Conservation (phyloP, 2,797 vertebrate species). For the Rallus crepitans region DNA sequence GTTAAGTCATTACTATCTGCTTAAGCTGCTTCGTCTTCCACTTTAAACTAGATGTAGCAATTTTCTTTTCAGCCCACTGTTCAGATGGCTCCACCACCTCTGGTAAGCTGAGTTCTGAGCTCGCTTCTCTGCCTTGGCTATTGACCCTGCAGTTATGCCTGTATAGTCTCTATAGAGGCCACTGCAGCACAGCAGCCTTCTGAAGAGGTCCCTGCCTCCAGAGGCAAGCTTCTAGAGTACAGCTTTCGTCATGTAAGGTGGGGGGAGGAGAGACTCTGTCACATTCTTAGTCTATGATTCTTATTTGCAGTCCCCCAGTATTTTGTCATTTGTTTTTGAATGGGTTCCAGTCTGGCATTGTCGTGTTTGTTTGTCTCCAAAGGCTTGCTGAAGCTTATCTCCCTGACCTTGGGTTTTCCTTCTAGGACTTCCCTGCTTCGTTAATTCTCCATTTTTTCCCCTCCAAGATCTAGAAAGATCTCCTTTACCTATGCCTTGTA, state of each 20-base stretch:
- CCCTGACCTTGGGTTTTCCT: background rate
- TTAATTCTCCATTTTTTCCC: background rate
- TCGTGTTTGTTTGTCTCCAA: background rate
- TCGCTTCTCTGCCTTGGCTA: fast-evolving
- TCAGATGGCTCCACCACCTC: background rate
- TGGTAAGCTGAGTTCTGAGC: background rate
- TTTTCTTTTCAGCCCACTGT: background rate
- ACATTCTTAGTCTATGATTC: background rate
- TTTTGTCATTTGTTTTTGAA: background rate
- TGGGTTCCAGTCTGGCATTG: background rate
- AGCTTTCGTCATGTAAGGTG: background rate
- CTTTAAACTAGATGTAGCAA: background rate
- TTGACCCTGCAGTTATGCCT: background rate
- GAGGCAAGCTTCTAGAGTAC: background rate
- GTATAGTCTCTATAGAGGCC: too few relatives aligned
- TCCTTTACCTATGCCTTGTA: background rate
- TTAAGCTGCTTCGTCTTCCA: background rate
- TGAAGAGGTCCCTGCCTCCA: background rate
- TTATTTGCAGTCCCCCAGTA: background rate
- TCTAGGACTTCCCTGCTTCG: background rate
- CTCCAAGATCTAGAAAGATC: background rate
- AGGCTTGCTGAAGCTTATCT: background rate
- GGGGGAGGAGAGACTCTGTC: background rate
- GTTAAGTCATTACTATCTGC: background rate
- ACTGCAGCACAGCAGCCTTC: background rate